Evolutionary conservation across 2,888 invertebrate genomes (phyloP).

Genomic region (Geophilus truncorum): DNA sequence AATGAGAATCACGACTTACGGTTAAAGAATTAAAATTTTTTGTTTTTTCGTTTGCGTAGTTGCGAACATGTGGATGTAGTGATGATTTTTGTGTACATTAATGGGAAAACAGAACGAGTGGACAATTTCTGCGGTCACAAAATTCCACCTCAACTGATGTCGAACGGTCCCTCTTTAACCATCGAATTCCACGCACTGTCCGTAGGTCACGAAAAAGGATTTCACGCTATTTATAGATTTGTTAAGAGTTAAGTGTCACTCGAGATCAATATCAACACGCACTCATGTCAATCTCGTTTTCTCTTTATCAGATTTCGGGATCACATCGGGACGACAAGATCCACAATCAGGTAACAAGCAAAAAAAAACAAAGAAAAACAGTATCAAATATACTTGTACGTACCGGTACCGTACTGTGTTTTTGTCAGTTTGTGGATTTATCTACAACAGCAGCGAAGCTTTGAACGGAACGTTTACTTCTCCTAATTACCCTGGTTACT

Average conservation of each 20-base stretch:
- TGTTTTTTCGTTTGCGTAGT: slow-evolving; percentile 50
- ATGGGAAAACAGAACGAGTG: slow-evolving; percentile 76
- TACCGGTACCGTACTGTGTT: slow-evolving; percentile 34
- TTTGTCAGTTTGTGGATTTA: slow-evolving; percentile 70
- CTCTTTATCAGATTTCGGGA: slow-evolving; percentile 71
- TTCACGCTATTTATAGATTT: slow-evolving; percentile 81
- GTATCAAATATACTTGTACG: not conserved
- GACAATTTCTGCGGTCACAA: slow-evolving; percentile 80
- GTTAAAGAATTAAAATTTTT: no score
- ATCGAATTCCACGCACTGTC: slow-evolving; percentile 78
- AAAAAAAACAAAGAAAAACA: not conserved
- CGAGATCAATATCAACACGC: not conserved
- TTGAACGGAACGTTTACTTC: slow-evolving; percentile 76
- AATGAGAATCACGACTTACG: no score
- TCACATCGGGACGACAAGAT: slow-evolving; percentile 69
- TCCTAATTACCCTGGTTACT: slow-evolving; percentile 85
- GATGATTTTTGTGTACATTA: slow-evolving; percentile 73
- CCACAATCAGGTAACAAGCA: slow-evolving; percentile 45
- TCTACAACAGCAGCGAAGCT: slow-evolving; percentile 71
- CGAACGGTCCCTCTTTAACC: slow-evolving; percentile 77
- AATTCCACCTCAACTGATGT: slow-evolving; percentile 85
- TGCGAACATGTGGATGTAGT: slow-evolving; percentile 74
- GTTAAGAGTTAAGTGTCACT: slow-evolving; percentile 74
- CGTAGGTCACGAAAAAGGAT: slow-evolving; percentile 75
- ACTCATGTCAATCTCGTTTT: not conserved